These are phyloP conservation scores for Ctenomys sociabilis DNA, from an alignment of 2,113 vertebrate genomes.

Conservation along the genomic window DNA sequence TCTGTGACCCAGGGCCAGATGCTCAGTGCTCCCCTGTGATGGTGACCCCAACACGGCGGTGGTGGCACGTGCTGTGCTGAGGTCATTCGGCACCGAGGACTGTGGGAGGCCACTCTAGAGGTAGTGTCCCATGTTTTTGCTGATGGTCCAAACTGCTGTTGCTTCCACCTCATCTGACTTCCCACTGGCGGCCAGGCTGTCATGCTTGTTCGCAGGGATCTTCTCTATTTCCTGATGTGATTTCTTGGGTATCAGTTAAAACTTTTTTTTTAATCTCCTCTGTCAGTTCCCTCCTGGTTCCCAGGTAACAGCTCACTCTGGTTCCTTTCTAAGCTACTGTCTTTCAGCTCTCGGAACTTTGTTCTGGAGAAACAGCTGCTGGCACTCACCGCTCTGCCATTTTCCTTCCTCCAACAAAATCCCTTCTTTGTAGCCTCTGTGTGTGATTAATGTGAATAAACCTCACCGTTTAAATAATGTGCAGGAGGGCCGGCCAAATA, in stretches of 20 bases:
- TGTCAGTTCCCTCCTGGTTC: background rate
- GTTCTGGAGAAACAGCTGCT: background rate
- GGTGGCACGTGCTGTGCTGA: background rate
- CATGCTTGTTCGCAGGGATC: background rate
- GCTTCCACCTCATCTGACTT: background rate
- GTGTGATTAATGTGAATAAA: conserved; percentile 16
- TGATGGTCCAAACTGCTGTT: background rate
- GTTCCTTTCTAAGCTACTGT: background rate
- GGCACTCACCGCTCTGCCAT: background rate
- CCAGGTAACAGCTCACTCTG: background rate
- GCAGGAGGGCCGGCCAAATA: too few relatives aligned
- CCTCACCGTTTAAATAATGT: background rate
- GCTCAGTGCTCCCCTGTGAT: background rate
- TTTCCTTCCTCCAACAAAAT: background rate
- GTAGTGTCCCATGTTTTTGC: background rate
- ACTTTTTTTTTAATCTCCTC: background rate
- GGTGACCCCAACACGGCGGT: background rate
- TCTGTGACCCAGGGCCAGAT: too few relatives aligned
- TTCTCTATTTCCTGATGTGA: background rate
- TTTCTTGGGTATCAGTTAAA: background rate
- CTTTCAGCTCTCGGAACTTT: background rate
- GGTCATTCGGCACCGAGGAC: background rate
- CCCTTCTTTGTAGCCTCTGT: background rate
- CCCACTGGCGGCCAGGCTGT: too few relatives aligned
- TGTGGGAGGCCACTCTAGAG: background rate